Base-by-base conservation (phyloP, 2,888 invertebrate genomes). In the Caenorhabditis afra region DNA sequence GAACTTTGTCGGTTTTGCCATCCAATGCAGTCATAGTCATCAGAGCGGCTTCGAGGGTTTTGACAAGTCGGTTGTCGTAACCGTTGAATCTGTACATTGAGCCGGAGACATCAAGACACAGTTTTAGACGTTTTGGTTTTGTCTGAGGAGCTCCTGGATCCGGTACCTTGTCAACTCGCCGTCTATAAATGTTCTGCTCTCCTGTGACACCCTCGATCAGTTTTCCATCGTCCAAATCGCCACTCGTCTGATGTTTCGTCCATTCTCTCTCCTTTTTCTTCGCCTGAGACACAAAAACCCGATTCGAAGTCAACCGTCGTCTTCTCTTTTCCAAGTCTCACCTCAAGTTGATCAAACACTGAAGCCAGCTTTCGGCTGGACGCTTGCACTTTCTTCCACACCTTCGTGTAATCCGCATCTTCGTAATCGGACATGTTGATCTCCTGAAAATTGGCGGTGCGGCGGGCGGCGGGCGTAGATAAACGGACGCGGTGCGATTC, bases 41-140 rank as follows among this genome's bases (percentile, higher is more conserved):
- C 0, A 96, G 94, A 14, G 86, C 82, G 1, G 89, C 75, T 52
- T 88, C 88, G 44, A 88, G 52, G 8, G 87, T 85, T 77, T 96
- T 93, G 90, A 97, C 96, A 70, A 98, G 93, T 64, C 97, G 94
- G 0, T 95, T 94, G 91, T 98, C 98, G 91, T 96, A 95, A 0
- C 96, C 94, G 91, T 98, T 97, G 91, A 97, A 97, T 93, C 95
- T 93, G 90, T 97, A 97, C 97, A 97, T 97, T 83, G 96, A 96
- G 3, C 97, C 97, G 1, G 96, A 96, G 0, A 97, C 96, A 91
- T 98, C 98, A 0, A 95, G 80, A 37, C 81, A 82, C 3, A 89
- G 58, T 35, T 83, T 67, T 14, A 89, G 53, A 4, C 95, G 92
- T 91, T 97, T 98, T 2, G 97, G 96, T 88, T 94, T 94, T 81